Base-by-base conservation (phyloP, 2,888 invertebrate genomes). In the Drosophila borealis region DNA sequence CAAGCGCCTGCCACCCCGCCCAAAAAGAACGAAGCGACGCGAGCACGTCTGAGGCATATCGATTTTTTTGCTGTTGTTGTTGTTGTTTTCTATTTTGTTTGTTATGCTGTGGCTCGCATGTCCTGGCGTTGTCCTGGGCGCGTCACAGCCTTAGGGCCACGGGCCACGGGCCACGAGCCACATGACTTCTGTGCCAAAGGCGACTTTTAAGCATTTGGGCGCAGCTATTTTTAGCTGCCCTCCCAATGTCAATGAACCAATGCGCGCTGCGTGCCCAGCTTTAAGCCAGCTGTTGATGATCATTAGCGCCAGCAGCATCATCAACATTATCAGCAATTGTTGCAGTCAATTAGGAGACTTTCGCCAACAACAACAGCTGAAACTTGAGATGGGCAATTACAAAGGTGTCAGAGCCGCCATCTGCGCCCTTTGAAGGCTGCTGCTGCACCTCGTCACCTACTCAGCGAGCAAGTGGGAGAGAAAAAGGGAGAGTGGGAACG, bases 1-100 rank as follows among this genome's bases (percentile, higher is more conserved):
- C 37, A 14, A 3, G 8, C 55, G 50, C 39, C 64, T 62, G 45
- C 54, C 61, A 34, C 65, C 61, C 72, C 37, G 19, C 37, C 34
- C 34, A 55, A 45, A 62, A 68, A 48, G 49, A 45, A 39, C 44
- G 62, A 62, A 72, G 62, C 80, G 66, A 66, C 55, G 49, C 63
- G 70, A 66, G 80, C 71, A 73, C 78, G 90, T 89, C 89, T 89
- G 89, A 89, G 82, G 78, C 86, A 81, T 89, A 89, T 89, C 82
- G 89, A 89, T 89, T 90, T 89, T 84, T 77, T 80, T 64, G 6
- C 6, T 6, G 8, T 25, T 29, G 8, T 29, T 55, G 25, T 80
- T 62, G 25, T 17, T 53, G 17, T 4, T 36, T 9, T 80, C 29
- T 29, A 29, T 62, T 37, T 25, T 50, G 37, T 36, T 29, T 29